Evolutionary conservation across 23 tunicate genomes (phyloP).

Genomic region (Ciona savignyi): DNA sequence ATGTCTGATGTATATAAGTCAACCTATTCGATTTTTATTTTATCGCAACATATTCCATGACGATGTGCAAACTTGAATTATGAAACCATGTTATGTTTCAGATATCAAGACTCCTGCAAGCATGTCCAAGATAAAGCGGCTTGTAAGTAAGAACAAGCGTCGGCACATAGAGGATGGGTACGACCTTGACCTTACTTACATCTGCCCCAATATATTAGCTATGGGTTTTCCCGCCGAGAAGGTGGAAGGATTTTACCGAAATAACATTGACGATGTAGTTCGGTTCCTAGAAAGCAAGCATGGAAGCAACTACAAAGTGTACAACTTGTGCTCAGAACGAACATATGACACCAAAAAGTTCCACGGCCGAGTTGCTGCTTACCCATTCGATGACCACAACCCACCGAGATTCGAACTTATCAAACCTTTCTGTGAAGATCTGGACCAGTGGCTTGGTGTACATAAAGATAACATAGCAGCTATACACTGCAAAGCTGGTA

Average conservation of each 20-base stretch:
- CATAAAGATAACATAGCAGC: slow-evolving; percentile 78
- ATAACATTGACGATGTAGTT: slow-evolving; percentile 86
- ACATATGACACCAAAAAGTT: slow-evolving; percentile 73
- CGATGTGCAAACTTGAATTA: no score
- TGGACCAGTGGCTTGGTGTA: slow-evolving; percentile 69
- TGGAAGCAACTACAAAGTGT: slow-evolving; percentile 79
- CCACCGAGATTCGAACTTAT: slow-evolving; percentile 92
- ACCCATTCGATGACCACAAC: slow-evolving; percentile 90
- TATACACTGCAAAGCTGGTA: slow-evolving; percentile 97
- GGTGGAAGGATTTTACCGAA: slow-evolving; percentile 85
- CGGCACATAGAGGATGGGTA: slow-evolving; percentile 81
- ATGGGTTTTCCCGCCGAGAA: slow-evolving; percentile 95
- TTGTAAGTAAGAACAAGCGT: slow-evolving; percentile 78
- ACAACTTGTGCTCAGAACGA: slow-evolving; percentile 88
- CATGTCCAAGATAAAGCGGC: no score
- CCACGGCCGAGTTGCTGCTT: slow-evolving; percentile 71
- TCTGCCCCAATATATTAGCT: slow-evolving; percentile 77
- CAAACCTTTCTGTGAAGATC: slow-evolving; percentile 89
- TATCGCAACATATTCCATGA: no score
- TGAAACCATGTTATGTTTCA: no score
- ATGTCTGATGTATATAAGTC: no score
- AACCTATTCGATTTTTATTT: no score
- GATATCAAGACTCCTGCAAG: no score
- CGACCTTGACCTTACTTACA: slow-evolving; percentile 75
- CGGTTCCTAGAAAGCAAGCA: slow-evolving; percentile 84